Evolutionary conservation across 2,113 vertebrate genomes (phyloP).

Genomic region (Scophthalmus maximus): DNA sequence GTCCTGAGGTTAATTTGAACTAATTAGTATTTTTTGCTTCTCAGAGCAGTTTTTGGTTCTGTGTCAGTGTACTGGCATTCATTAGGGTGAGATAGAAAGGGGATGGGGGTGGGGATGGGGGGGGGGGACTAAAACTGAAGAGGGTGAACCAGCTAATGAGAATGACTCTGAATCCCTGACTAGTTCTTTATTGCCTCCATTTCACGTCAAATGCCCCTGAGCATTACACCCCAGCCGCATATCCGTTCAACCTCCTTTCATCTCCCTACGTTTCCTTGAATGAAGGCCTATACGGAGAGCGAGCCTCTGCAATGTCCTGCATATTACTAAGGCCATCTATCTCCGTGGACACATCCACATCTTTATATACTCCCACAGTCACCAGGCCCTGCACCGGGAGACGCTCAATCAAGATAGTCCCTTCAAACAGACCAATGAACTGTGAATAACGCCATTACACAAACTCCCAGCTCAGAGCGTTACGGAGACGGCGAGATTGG

Average conservation of each 20-base stretch:
- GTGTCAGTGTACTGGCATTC: constrained; percentile 65
- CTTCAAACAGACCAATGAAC: constrained; percentile 84
- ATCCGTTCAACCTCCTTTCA: constrained; percentile 58
- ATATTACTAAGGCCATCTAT: constrained; percentile 73
- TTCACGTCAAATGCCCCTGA: constrained; percentile 59
- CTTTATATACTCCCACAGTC: constrained; percentile 77
- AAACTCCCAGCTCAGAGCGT: constrained; percentile 69
- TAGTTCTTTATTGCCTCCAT: constrained; percentile 67
- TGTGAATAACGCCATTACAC: constrained; percentile 82
- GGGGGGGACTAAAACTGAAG: constrained; percentile 45
- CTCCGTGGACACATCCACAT: constrained; percentile 71
- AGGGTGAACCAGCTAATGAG: constrained; percentile 68
- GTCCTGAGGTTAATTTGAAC: constrained; percentile 78
- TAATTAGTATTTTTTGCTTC: constrained; percentile 77
- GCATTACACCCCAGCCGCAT: constrained; percentile 48
- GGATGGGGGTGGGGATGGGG: constrained; percentile 31
- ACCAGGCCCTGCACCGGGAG: constrained; percentile 66
- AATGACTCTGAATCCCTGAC: constrained; percentile 66
- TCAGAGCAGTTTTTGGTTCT: constrained; percentile 68
- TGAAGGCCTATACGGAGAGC: constrained; percentile 30
- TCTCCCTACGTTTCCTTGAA: constrained; percentile 56
- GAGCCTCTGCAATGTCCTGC: constrained; percentile 63
- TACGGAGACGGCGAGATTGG: constrained; percentile 57
- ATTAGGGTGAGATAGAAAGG: constrained; percentile 53
- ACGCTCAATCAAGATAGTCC: constrained; percentile 81